phyloP scores from a whole-genome alignment of 2,797 vertebrate species.

The Lates japonicus region DNA sequence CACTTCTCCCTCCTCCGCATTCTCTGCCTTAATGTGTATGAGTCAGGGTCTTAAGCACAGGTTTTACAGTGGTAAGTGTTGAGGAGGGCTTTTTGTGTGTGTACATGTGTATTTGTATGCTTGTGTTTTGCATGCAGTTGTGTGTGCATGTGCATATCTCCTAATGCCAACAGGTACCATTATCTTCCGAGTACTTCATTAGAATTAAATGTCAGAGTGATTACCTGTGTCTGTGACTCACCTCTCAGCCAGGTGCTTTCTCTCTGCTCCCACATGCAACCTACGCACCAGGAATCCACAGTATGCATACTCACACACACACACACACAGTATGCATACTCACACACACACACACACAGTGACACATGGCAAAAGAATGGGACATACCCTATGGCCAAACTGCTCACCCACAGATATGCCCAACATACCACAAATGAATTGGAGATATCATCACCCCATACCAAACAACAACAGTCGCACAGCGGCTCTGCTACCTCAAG shows the following conservation, averaged over 20 bases:
- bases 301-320: conserved; percentile 53
- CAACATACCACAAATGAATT: conserved; percentile 62
- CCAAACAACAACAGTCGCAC: conserved; percentile 27
- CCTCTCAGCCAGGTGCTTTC: conserved; percentile 84
- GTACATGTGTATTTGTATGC: conserved; percentile 19
- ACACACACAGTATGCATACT: conserved; percentile 54
- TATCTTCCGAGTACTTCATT: conserved; percentile 77
- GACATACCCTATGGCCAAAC: conserved; percentile 59
- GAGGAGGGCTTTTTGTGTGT: conserved; percentile 44
- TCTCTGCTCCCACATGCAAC: conserved; percentile 78
- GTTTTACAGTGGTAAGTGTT: conserved; percentile 67
- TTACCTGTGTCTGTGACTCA: conserved; percentile 84
- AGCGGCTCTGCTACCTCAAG: conserved; percentile 44
- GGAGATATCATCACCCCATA: conserved; percentile 50
- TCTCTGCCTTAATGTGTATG: conserved; percentile 70
- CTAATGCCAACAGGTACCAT: conserved; percentile 74
- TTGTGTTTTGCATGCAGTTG: conserved; percentile 23
- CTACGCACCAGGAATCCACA: conserved; percentile 70
- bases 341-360: conserved; percentile 29
- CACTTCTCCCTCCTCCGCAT: conserved; percentile 71
- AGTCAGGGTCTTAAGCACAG: conserved; percentile 76
- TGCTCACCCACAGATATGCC: conserved; percentile 48
- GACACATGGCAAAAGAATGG: conserved; percentile 63
- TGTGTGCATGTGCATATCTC: conserved; percentile 37
- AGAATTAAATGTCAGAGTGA: conserved; percentile 85